Evolutionary conservation across 2,888 invertebrate genomes (phyloP).

Genomic region (Napeogenes inachia): DNA sequence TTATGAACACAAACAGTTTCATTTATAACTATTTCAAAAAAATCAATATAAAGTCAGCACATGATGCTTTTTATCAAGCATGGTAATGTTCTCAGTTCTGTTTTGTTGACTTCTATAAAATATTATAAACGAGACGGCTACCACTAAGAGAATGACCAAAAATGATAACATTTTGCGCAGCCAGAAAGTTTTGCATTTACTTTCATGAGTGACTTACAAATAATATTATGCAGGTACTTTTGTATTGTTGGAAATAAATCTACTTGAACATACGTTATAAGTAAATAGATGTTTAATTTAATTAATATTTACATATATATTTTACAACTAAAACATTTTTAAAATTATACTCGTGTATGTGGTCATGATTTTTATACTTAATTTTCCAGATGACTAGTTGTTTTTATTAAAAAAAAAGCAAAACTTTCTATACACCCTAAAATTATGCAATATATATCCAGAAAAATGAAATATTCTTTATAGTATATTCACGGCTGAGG

Average conservation of each 20-base stretch:
- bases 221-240: too few relatives aligned
- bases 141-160: constrained; percentile 75
- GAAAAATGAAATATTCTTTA: constrained; percentile 75
- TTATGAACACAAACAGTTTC: constrained; percentile 49
- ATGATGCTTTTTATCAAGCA: constrained; percentile 56
- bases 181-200: constrained; percentile 40
- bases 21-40: constrained; percentile 47
- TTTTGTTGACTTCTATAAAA: constrained; percentile 78
- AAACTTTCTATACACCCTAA: constrained; percentile 46
- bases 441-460: constrained; percentile 69
- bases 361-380: too few relatives aligned
- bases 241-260: too few relatives aligned
- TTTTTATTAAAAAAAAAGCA: background rate
- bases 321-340: too few relatives aligned
- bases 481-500: constrained; percentile 71
- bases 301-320: constrained; percentile 1
- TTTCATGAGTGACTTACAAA: too few relatives aligned
- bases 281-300: too few relatives aligned
- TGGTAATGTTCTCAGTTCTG: constrained; percentile 70
- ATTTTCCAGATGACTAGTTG: background rate
- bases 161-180: constrained; percentile 51
- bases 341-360: too few relatives aligned
- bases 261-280: too few relatives aligned
- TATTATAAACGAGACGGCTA: constrained; percentile 77
- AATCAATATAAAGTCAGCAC: constrained; percentile 59